Conservation (phyloP, 2,113 vertebrate species). For the Silurus glanis region DNA sequence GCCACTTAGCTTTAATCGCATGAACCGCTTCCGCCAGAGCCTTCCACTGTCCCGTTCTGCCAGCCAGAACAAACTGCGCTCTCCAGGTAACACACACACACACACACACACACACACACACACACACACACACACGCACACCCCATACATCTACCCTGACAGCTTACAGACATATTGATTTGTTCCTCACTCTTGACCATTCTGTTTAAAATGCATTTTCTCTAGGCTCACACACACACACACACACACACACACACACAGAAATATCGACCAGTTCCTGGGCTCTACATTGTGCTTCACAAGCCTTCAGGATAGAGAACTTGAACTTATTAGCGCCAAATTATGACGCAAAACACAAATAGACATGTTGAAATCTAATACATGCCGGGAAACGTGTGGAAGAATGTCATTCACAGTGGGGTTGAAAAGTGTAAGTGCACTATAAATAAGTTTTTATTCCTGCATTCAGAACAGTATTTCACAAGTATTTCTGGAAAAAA, state of each 20-base stretch:
- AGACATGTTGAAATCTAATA: neutral
- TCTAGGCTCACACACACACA: neutral
- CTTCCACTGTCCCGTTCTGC: slow-evolving; percentile 92
- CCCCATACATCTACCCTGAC: slow-evolving; percentile 9
- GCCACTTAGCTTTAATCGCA: slow-evolving; percentile 94
- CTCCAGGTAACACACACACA: slow-evolving; percentile 79
- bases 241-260: slow-evolving; percentile 12
- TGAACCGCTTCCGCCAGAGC: slow-evolving; percentile 98
- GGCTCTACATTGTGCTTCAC: neutral
- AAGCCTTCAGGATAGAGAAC: neutral
- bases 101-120: slow-evolving; percentile 14
- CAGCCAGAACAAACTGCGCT: slow-evolving; percentile 96
- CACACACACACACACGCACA: neutral
- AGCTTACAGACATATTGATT: slow-evolving; percentile 24
- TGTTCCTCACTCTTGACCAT: slow-evolving; percentile 1
- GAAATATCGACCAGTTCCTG: neutral
- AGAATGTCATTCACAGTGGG: neutral
- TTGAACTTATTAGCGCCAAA: neutral
- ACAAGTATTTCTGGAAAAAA: neutral
- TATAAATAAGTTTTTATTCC: neutral
- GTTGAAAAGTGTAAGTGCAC: neutral
- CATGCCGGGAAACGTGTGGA: neutral
- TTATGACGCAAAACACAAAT: neutral
- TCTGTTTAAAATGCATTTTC: neutral
- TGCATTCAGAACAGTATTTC: neutral